Base-by-base conservation (phyloP, 1,140 invertebrate genomes). In the Pseudobourletiella spinata region DNA sequence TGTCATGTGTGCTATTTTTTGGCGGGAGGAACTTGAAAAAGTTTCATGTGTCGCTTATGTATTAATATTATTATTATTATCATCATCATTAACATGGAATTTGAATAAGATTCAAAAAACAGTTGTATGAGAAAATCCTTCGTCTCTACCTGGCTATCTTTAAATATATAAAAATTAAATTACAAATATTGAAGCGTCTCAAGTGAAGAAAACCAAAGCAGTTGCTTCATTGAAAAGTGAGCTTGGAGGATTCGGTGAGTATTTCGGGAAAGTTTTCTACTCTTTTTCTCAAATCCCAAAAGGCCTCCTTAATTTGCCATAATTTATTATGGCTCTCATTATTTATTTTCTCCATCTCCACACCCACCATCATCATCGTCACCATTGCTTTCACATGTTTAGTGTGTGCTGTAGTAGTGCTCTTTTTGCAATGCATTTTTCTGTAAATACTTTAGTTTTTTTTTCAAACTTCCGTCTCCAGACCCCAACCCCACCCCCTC, bases 211-310 rank as follows among this genome's bases (percentile, higher is more conserved):
- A 51, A 25, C 22, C 48, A 51, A 51, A 51, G 48, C 48, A 51
- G 25, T 51, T 51, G 48, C 48, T 51, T 51, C 48, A 22, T 51
- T 51, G 48, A 51, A 51, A 51, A 51, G 48, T 51, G 25, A 51
- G 22, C 48, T 51, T 51, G 48, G 48, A 51, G 24, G 11, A 26
- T 51, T 26, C 28, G 48, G 48, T 51, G 48, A 51, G 48, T 51
- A 11, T 51, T 51, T 51, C 25, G 2, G 2, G 28, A 51, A 25
- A 39, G n/a, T 39, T 11, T 20, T 11, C 18, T 46, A 14, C 44
- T 18, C 44, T 46, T 46, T 6, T 11, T 46, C 18, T n/a, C 32
- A 39, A 39, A 8, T 39, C 32, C 32, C n/a, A 39, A 39, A 39
- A 39, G 8, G 32, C 8, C 8, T 39, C 8, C 32, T n/a, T n/a